A percentile compares a stretch with the other conserved stretches of the same genome.
Evolutionary conservation across 2,888 invertebrate species (phyloP).

Genomic region (Caenorhabditis imperialis): DNA sequence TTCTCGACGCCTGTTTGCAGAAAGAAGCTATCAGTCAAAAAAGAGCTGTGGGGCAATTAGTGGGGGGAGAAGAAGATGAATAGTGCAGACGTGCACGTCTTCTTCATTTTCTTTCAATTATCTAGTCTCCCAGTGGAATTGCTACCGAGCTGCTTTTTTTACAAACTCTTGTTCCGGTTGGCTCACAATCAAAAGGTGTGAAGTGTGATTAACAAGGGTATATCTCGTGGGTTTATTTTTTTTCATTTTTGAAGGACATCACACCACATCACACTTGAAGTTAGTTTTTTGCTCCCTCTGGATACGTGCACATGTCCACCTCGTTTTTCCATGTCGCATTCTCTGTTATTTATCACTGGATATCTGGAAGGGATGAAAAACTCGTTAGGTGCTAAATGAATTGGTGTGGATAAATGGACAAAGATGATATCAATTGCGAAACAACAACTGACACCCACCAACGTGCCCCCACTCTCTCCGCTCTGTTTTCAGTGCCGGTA

Average conservation of each 20-base stretch:
- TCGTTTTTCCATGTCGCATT: constrained; percentile 1
- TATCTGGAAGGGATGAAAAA: constrained; percentile 12
- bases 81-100: constrained; percentile 15
- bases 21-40: too few species aligned
- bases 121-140: neutral
- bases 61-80: constrained; percentile 31
- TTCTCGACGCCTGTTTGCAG: constrained; percentile 15
- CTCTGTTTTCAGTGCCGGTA: constrained; percentile 46
- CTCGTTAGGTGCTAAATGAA: constrained; percentile 44
- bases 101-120: constrained; percentile 34
- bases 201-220: too few species aligned
- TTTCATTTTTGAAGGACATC: constrained; percentile 9
- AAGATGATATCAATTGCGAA: constrained; percentile 51
- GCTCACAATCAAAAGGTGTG: too few species aligned
- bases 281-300: constrained; percentile 2
- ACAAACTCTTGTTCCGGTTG: too few species aligned
- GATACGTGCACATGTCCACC: constrained; percentile 9
- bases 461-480: constrained; percentile 22
- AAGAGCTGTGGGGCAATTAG: too few species aligned
- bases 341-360: constrained; percentile 2
- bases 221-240: neutral
- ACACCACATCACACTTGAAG: too few species aligned
- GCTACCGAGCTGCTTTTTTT: too few species aligned
- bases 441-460: constrained; percentile 45
- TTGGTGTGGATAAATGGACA: constrained; percentile 45